Base-by-base conservation (phyloP, 2,113 vertebrate genomes). In the Lophochroa leadbeateri region DNA sequence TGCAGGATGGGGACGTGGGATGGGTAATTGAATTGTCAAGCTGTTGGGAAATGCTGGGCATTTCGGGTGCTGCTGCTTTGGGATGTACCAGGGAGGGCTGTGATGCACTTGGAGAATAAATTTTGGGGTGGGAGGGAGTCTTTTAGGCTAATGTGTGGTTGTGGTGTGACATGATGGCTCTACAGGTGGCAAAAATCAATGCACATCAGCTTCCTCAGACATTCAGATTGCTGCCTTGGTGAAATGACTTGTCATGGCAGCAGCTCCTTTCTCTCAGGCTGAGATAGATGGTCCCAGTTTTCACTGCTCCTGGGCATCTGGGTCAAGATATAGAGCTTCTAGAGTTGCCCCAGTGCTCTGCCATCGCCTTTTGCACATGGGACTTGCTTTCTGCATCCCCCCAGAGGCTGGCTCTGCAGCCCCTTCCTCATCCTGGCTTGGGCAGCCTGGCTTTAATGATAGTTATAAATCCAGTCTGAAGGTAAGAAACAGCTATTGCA, bases 111-210 rank as follows among this genome's bases (percentile, higher is more conserved):
- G 24, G 77, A 28, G 63, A 60, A 68, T n/a, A 13, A 17, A 60
- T 55, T 49, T 81, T 76, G 44, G 33, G 50, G 4, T 5, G 23
- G 25, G 15, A 31, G 10, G 58, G 14, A 37, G 33, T 33, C 4
- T 41, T 10, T 61, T 46, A 81, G 53, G 74, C 55, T 70, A 3
- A 49, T 72, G 37, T 83, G 90, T 53, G n/a, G 55, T 60, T 47
- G 5, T 1, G 6, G 49, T 27, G 53, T 55, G 89, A 84, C 75
- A 47, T 80, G 33, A 16, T 49, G 82, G 84, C 93, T 91, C 91
- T 91, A 85, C 77, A 91, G 49, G 96, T 95, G 95, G 75, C 49
- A 52, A 76, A 91, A 95, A 94, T 92, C 93, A 61, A 87, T 82
- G 87, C 27, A 13, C n/a, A 33, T 68, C 81, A 58, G 61, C 70